phyloP scores from a whole-genome alignment of 2,888 invertebrate genomes.

The Apotomis betuletana region DNA sequence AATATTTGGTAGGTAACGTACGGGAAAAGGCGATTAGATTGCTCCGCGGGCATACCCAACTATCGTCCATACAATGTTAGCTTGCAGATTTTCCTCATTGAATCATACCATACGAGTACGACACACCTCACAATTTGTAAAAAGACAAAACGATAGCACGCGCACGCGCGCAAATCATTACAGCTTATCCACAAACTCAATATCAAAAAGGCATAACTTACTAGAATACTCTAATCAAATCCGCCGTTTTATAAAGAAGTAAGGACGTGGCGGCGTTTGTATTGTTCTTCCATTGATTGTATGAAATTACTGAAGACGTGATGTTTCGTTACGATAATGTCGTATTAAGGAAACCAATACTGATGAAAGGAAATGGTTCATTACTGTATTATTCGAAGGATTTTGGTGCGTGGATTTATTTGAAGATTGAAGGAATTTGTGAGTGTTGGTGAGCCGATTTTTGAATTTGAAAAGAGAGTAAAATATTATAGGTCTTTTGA shows the following conservation, averaged over 20 bases:
- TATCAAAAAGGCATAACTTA: background rate
- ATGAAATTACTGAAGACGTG: constrained; percentile 42
- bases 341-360: constrained; percentile 25
- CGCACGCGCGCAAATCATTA: constrained; percentile 13
- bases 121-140: constrained; percentile 20
- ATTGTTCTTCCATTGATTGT: constrained; percentile 46
- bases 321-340: constrained; percentile 27
- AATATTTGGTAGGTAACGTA: too few species aligned
- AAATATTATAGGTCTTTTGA: too few species aligned
- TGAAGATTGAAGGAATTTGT: constrained; percentile 14
- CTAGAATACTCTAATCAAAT: background rate
- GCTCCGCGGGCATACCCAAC: too few species aligned
- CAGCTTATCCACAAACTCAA: background rate
- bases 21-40: too few species aligned
- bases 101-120: too few species aligned
- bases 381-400: constrained; percentile 2
- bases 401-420: constrained; percentile 3
- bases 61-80: background rate
- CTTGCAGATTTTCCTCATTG: constrained; percentile 19
- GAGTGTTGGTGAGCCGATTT: background rate
- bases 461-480: background rate
- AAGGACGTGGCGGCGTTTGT: constrained; percentile 42
- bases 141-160: constrained; percentile 23
- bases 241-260: constrained; percentile 4
- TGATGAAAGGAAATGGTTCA: constrained; percentile 23